Conservation (phyloP, 2,797 vertebrate species). For the Urosaurus nigricauda region DNA sequence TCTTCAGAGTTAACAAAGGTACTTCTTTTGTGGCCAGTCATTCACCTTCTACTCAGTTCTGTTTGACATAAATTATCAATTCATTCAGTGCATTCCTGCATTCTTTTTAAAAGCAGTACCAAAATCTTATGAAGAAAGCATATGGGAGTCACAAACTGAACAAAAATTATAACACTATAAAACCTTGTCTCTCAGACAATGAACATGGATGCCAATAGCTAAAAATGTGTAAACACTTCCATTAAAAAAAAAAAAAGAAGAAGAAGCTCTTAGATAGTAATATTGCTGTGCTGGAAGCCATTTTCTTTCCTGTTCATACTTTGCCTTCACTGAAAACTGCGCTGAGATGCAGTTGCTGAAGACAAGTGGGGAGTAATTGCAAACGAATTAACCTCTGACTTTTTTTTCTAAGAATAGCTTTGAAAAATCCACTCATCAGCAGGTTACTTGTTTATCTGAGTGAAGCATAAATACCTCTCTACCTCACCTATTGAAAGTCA, state of each 20-base stretch:
- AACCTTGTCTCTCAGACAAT: background rate
- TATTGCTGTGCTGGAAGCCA: background rate
- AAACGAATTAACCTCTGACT: constrained; percentile 81
- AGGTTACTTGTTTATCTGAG: constrained; percentile 69
- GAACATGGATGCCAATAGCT: background rate
- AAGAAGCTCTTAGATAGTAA: background rate
- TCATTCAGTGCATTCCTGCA: background rate
- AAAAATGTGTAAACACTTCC: background rate
- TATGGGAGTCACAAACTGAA: background rate
- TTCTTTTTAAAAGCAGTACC: background rate
- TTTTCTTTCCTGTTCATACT: background rate
- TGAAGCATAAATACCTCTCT: constrained; percentile 52
- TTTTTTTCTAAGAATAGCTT: constrained; percentile 77
- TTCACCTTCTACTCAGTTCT: background rate
- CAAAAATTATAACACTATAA: background rate
- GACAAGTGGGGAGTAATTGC: constrained; percentile 74
- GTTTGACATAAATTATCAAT: background rate
- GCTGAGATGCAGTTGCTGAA: constrained; percentile 48
- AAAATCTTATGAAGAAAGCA: background rate
- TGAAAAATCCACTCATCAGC: constrained; percentile 78
- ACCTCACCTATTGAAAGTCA: constrained; percentile 51
- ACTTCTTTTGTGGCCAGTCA: background rate
- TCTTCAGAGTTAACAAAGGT: background rate
- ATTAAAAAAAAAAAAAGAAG: background rate
- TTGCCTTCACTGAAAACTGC: accelerated